Base-by-base conservation (phyloP, 2,113 vertebrate genomes). In the Notothenia coriiceps region DNA sequence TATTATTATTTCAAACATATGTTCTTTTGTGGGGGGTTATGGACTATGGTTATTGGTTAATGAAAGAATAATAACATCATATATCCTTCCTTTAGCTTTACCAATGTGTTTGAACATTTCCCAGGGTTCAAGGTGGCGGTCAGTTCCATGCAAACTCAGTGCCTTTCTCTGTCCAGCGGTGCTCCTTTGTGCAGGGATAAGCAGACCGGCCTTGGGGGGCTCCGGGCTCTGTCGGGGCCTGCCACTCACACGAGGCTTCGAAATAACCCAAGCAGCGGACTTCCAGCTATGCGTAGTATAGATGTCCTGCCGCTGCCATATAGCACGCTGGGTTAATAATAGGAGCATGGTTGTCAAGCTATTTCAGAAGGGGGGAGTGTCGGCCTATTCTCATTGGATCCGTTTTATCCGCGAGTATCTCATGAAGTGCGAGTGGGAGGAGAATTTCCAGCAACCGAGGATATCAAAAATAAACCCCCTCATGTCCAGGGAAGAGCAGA, bases 391-490 rank as follows among this genome's bases (percentile, higher is more conserved):
- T 95, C 94, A 96, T 96, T 96, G 96, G 96, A 92, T 93, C 91
- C 85, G 88, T 93, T 94, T 89, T 89, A 93, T 96, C 95, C 95
- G 83, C 92, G 89, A 94, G 88, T 92, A 92, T 92, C 84, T 89
- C 71, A 64, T 82, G 75, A 84, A 90, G 91, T 83, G 63, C 81
- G 79, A 94, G 90, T 95, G 96, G 97, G 97, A 97, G 96, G 96
- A 95, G 96, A 95, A 91, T 94, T 93, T 91, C 95, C 95, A 95
- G 92, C 94, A 95, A 94, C 91, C 90, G 93, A 94, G 91, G 95
- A 93, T 86, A 96, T 96, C 96, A 96, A 96, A 97, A 97, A 97
- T 96, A 97, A 96, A 93, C 96, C 94, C 94, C 91, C 96, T 95
- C 95, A 84, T 94, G 96, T 96, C 96, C 94, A 95, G 94, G 93